Evolutionary conservation across 1,140 invertebrate genomes (phyloP), one percentile per base, ranked within the genome.

Genomic region (Drosophila willistoni): DNA sequence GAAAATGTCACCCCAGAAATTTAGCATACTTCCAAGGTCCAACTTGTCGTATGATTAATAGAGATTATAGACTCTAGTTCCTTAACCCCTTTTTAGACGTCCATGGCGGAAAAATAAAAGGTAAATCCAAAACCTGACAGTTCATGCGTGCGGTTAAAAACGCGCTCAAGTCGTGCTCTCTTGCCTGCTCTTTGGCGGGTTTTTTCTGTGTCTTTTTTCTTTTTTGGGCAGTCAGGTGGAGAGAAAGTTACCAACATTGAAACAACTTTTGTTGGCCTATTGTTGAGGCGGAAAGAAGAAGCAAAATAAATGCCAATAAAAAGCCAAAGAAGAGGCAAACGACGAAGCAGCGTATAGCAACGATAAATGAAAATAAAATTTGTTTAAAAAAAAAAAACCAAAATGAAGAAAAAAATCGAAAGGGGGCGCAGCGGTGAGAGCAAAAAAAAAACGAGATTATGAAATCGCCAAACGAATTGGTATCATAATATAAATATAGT

Each of bases 241-340:
- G 84, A 89, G 84, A 89, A 89, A 89, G 84, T 89, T 89, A 82
- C 79, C 83, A 87, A 69, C 84, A 87, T 87, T 86, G 84, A 87
- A 87, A 80, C 83, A 79, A 89, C 84, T 86, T 83, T 86, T 73
- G 71, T 64, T 68, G 64, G 79, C 73, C 73, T 71, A 77, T 86
- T 81, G 83, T 82, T 87, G 70, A 68, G 70, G 81, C 68, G 77
- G 75, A 73, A 55, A 68, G 54, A 84, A 59, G 12, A 75, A 14
- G 60, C 17, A 36, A 57, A 68, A 70, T 66, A 78, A 77, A 79
- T 55, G 62, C 78, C 82, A 76, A 60, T 41, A 51, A 81, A 75
- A 79, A 77, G 51, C 77, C 62, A 62, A 64, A 64, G 47, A 65
- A 65, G 51, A 65, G 9, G 25, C 34, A 42, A 39, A 65, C 63